Conservation (phyloP, 64 coral and sea anemone genomes). For the Trachythela sp. region DNA sequence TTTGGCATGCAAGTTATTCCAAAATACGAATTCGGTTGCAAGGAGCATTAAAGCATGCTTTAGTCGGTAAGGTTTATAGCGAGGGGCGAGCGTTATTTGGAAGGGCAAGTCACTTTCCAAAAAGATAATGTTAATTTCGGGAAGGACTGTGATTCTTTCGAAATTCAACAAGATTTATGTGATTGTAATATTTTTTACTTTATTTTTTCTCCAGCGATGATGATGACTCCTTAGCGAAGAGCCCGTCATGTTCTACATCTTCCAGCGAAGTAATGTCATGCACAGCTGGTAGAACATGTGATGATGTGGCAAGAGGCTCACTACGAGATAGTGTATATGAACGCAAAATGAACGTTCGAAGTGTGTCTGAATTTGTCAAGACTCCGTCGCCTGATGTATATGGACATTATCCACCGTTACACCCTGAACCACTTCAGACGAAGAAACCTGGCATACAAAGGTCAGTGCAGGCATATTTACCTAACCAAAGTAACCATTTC, state of each 20-base stretch:
- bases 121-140: too few relatives aligned
- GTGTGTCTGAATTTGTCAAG: not conserved
- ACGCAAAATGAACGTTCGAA: not conserved
- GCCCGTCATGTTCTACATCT: not conserved
- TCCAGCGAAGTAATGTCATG: not conserved
- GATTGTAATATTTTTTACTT: not conserved
- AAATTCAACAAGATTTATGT: too few relatives aligned
- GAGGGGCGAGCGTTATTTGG: too few relatives aligned
- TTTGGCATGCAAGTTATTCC: too few relatives aligned
- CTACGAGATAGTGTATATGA: not conserved
- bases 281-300: not conserved
- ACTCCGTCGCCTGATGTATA: slow-evolving; percentile 6
- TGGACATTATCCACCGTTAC: not conserved
- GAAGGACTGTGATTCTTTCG: too few relatives aligned
- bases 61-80: too few relatives aligned
- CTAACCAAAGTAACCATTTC: too few relatives aligned
- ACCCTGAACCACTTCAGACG: not conserved
- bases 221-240: not conserved
- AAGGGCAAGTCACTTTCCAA: too few relatives aligned
- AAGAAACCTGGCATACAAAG: slow-evolving; percentile 23
- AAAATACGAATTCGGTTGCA: too few relatives aligned
- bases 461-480: not conserved
- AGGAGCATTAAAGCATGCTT: too few relatives aligned
- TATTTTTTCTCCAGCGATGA: not conserved
- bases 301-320: not conserved